A percentile compares a stretch with the other conserved stretches of the same genome.
Evolutionary conservation across 2,113 vertebrate genomes (phyloP).

Genomic region (Eurypyga helias): DNA sequence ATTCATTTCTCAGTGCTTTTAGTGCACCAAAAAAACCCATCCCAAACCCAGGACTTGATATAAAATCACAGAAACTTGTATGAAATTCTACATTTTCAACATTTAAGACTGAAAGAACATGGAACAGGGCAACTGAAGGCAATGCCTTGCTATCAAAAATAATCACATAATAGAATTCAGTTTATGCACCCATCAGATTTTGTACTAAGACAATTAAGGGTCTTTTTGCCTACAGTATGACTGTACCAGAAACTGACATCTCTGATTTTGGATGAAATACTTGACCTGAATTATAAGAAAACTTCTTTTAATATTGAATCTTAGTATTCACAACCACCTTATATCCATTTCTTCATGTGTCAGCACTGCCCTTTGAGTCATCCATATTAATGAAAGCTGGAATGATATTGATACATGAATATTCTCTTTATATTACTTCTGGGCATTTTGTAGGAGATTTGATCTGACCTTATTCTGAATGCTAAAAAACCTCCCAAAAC

Average conservation of each 20-base stretch:
- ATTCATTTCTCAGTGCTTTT: background rate
- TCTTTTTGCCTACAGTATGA: background rate
- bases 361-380: background rate
- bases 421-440: constrained; percentile 30
- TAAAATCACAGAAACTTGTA: background rate
- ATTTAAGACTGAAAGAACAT: background rate
- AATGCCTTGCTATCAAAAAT: background rate
- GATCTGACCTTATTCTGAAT: constrained; percentile 6
- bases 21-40: background rate
- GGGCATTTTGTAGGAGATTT: constrained; percentile 38
- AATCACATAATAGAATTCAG: background rate
- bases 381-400: background rate
- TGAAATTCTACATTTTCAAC: background rate
- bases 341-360: background rate
- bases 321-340: background rate
- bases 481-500: background rate
- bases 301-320: background rate
- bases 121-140: background rate
- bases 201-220: background rate
- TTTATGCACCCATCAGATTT: background rate
- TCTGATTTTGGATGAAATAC: background rate
- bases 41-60: background rate
- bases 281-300: background rate
- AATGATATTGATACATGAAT: constrained; percentile 23
- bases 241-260: background rate